A percentile compares a stretch with the other conserved stretches of the same genome.
These are phyloP conservation scores for Arrhopalites spinosus DNA, from an alignment of 2,888 invertebrate genomes.

Conservation along the genomic window DNA sequence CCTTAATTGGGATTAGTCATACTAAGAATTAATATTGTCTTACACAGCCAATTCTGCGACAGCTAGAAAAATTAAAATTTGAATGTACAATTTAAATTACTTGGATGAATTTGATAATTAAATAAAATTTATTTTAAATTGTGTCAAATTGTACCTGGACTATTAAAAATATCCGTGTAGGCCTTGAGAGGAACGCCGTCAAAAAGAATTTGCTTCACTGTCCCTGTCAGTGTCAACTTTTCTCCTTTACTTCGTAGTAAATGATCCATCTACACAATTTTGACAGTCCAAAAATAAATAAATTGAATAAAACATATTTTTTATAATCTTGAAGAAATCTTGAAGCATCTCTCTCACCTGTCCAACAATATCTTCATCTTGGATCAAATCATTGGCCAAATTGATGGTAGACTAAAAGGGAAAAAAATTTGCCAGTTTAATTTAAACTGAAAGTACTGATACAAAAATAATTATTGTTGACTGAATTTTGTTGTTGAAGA, in stretches of 20 bases:
- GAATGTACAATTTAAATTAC: too few species aligned
- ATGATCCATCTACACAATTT: conserved; percentile 15
- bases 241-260: conserved; percentile 27
- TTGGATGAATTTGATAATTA: too few species aligned
- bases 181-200: conserved; percentile 34
- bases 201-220: conserved; percentile 32
- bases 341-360: conserved; percentile 16
- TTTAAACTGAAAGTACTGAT: not conserved
- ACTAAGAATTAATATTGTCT: too few species aligned
- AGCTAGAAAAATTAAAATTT: too few species aligned
- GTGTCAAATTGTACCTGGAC: conserved; percentile 21
- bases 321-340: not conserved
- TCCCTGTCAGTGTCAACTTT: conserved; percentile 12
- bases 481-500: not conserved
- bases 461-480: not conserved
- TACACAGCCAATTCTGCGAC: too few species aligned
- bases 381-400: not conserved
- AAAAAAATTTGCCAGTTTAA: not conserved
- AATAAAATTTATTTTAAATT: too few species aligned
- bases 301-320: not conserved
- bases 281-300: not conserved
- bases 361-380: conserved; percentile 5
- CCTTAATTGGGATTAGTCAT: too few species aligned
- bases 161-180: conserved; percentile 30
- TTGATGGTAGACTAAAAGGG: not conserved